Evolutionary conservation across 2,797 vertebrate species (phyloP), one percentile per base, ranked within the genome.

Genomic region (Peromyscus aztecus): DNA sequence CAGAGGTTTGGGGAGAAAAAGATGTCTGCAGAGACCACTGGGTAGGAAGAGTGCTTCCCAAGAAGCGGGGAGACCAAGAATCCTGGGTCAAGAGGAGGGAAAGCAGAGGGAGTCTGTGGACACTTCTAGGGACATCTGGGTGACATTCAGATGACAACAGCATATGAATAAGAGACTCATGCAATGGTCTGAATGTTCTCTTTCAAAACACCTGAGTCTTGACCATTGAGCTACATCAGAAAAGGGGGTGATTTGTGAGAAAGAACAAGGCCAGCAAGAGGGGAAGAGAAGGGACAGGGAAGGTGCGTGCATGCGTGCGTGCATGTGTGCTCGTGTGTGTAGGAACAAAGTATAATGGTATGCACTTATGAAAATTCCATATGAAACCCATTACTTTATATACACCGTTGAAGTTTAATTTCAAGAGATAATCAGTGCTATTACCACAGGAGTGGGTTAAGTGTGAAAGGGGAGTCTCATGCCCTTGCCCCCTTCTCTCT

Each of bases 1-100:
- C 16, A 14, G 43, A 78, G 12, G 2, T 23, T 29, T 34, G 0
- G 2, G 67, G 76, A 49, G 69, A 34, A 43, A 9, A n/a, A 0
- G 52, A 31, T 43, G 8, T 0, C 3, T 3, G 0, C 21, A 2
- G 1, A 65, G 31, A 21, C 13, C 37, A 7, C 2, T 0, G 57
- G 19, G 46, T 4, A 46, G 4, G 12, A 86, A 82, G 1, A 37
- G 57, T 12, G 0, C n/a, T 77, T 82, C 31, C 94, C 85, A 85
- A 43, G 71, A 77, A n/a, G 71, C 24, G n/a, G 0, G 4, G 14
- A 4, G 75, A 29, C 3, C 12, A n/a, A 69, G 77, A 31, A 24
- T 31, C 49, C 23, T n/a, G 37, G 16, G n/a, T 75, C 4, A 9
- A 23, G 61, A 59, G 4, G 0, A 9, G 6, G 29, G 1, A 2